Conservation (phyloP, 1,140 invertebrate genomes). For the Drosophila bocqueti region DNA sequence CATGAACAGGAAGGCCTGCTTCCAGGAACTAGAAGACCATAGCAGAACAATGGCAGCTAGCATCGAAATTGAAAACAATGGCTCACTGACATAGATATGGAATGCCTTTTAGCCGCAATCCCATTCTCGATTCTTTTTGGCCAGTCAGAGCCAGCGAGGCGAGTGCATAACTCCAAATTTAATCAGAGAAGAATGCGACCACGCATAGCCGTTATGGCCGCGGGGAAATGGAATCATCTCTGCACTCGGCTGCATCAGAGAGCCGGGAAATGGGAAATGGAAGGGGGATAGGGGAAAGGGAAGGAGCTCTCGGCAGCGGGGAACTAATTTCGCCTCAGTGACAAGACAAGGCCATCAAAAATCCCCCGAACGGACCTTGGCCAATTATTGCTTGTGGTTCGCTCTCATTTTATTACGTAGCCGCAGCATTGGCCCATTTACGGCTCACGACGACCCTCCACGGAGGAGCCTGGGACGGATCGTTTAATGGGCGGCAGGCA, state of each 20-base stretch:
- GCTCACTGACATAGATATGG: slow-evolving; percentile 53
- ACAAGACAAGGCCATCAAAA: slow-evolving; percentile 49
- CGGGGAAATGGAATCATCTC: slow-evolving; percentile 35
- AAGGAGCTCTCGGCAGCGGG: neutral
- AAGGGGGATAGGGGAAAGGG: neutral
- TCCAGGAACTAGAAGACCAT: neutral
- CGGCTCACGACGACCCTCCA: slow-evolving; percentile 39
- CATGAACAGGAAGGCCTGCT: neutral
- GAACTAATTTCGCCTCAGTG: slow-evolving; percentile 46
- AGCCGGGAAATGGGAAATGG: neutral
- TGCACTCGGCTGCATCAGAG: slow-evolving; percentile 58
- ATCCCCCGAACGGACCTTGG: slow-evolving; percentile 30
- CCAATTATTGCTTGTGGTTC: slow-evolving; percentile 63
- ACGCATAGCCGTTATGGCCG: slow-evolving; percentile 50
- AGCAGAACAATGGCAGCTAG: slow-evolving; percentile 11
- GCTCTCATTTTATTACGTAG: slow-evolving; percentile 62
- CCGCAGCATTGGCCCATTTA: slow-evolving; percentile 59
- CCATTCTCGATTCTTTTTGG: slow-evolving; percentile 32
- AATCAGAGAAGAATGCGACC: slow-evolving; percentile 48
- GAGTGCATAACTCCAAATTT: slow-evolving; percentile 49
- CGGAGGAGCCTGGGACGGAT: slow-evolving; percentile 20
- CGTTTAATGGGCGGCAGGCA: slow-evolving; percentile 38
- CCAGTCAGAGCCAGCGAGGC: slow-evolving; percentile 40
- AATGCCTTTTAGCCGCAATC: slow-evolving; percentile 26
- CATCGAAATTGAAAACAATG: slow-evolving; percentile 56